Conservation (phyloP, 1,140 invertebrate species). For the Temnothorax nylanderi region DNA sequence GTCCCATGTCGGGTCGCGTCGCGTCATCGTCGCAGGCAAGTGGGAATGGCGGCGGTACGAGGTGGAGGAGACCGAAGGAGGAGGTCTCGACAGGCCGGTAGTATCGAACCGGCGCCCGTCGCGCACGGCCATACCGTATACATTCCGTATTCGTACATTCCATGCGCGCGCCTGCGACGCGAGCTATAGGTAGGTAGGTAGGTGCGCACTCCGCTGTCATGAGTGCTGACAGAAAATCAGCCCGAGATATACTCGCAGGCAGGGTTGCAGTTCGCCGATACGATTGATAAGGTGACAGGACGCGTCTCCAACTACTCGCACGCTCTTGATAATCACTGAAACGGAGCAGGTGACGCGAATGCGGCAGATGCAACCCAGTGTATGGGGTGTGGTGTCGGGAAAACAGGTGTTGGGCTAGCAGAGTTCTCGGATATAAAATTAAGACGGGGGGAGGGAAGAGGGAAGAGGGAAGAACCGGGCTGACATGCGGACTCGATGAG, state of each 20-base stretch:
- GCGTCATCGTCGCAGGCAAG: conserved; percentile 20
- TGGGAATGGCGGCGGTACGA: conserved; percentile 63
- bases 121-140: conserved; percentile 74
- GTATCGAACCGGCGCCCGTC: conserved; percentile 85
- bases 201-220: not conserved
- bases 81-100: conserved; percentile 77
- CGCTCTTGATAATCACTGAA: not conserved
- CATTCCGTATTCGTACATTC: conserved; percentile 66
- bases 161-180: conserved; percentile 31
- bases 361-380: conserved; percentile 38
- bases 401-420: conserved; percentile 64
- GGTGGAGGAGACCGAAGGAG: conserved; percentile 66
- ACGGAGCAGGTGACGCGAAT: conserved; percentile 13
- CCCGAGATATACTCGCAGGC: not conserved
- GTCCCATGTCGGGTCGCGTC: conserved; percentile 45
- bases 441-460: not conserved
- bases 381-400: conserved; percentile 69
- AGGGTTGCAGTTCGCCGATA: not conserved
- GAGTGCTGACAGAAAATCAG: not conserved
- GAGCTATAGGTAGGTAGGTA: not conserved
- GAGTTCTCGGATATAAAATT: conserved; percentile 13
- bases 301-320: not conserved
- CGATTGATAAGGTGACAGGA: not conserved
- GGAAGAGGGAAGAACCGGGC: not conserved
- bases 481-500: not conserved